These are phyloP conservation scores for Crotalus adamanteus DNA, from an alignment of 2,797 vertebrate species.

Conservation along the genomic window DNA sequence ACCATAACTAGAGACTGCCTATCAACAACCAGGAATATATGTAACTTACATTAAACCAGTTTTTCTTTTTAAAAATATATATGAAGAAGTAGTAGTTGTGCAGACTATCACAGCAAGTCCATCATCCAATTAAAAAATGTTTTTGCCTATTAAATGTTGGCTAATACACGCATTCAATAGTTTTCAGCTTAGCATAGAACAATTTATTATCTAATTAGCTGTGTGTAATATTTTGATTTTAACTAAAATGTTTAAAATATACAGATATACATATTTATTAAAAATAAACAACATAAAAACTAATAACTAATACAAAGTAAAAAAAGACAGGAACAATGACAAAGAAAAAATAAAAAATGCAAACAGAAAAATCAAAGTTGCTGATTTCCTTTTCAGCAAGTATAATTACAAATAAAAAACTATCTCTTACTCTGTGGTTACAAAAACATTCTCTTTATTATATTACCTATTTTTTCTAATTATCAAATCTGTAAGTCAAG, in stretches of 20 bases:
- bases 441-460: background rate
- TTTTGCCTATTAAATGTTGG: background rate
- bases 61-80: background rate
- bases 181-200: background rate
- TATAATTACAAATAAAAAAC: background rate
- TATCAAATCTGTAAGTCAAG: background rate
- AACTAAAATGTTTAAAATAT: background rate
- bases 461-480: background rate
- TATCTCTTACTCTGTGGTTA: background rate
- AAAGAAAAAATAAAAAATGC: background rate
- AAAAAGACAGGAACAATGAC: background rate
- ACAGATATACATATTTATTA: background rate
- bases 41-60: background rate
- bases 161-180: background rate
- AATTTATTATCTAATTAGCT: background rate
- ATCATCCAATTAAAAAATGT: background rate
- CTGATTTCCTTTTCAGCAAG: background rate
- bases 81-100: background rate
- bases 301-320: background rate
- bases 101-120: background rate
- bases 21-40: background rate
- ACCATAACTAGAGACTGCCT: background rate
- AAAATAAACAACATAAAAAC: background rate
- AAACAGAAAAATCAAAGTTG: background rate
- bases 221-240: background rate